Base-by-base conservation (phyloP, 2,113 vertebrate species). In the Nycticryphes semicollaris region DNA sequence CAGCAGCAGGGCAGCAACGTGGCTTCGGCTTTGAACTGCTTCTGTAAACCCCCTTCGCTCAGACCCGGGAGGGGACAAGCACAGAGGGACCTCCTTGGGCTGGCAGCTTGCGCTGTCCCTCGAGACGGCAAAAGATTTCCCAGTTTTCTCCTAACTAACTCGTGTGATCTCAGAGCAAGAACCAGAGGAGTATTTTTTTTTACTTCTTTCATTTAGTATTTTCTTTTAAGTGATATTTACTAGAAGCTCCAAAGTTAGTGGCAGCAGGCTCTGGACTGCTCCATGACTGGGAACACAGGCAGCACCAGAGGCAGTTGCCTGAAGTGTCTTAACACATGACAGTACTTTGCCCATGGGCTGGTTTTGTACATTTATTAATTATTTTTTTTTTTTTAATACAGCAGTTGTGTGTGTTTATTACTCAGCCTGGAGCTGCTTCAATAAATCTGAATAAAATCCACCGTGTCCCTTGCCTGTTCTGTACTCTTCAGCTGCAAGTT, bases 391-490 rank as follows among this genome's bases (percentile, higher is more conserved):
- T 56, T 20, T 28, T 30, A 27, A 77, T 45, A 81, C 53, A 69
- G 69, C 66, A 57, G 77, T 81, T 94, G 83, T 72, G 93, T 90
- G 80, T 87, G 91, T 91, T 95, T 89, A 45, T 91, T 93, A 60
- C 64, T 96, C 95, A 91, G 93, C 83, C 96, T 95, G 96, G 96
- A 93, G 96, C 93, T 96, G 90, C 76, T 93, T 94, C 69, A 97
- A 92, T 97, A 97, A 96, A 97, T 53, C 33, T 56, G 79, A 92
- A 75, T 75, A 51, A 92, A 92, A 90, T 30, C 48, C 64, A 35
- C 31, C 0, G 0, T 53, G 68, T 43, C 39, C 64, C 8, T 39
- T 54, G 81, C 33, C 54, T 90, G 68, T 18, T 93, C 50, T 54
- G 12, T 48, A 1, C 62, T 43, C 43, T 56, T 24, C 3, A 69